Conservation (phyloP, 2,888 invertebrate species). For the Hesperia comma region DNA sequence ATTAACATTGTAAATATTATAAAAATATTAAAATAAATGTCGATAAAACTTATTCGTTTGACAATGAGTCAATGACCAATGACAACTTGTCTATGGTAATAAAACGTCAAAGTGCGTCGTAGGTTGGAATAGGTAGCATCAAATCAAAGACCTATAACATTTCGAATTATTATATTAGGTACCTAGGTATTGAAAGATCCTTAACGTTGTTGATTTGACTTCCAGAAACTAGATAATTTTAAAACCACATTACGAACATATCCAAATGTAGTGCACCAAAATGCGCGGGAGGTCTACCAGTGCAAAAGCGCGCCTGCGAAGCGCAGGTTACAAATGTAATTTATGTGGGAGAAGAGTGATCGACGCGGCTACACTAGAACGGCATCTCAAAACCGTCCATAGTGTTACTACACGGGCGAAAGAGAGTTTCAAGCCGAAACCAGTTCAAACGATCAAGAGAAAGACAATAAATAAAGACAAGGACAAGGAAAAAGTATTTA, state of each 20-base stretch:
- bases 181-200: not conserved
- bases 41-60: no score
- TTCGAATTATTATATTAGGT: not conserved
- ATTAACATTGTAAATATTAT: no score
- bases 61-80: no score
- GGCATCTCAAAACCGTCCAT: slow-evolving; percentile 55
- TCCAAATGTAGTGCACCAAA: slow-evolving; percentile 43
- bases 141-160: no score
- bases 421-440: slow-evolving; percentile 34
- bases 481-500: slow-evolving; percentile 8
- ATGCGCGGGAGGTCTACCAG: slow-evolving; percentile 62
- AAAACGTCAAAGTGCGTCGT: slow-evolving; percentile 49
- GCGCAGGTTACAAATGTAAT: slow-evolving; percentile 55
- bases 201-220: not conserved
- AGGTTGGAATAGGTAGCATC: not conserved
- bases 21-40: no score
- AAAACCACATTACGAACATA: slow-evolving; percentile 16
- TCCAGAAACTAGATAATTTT: slow-evolving; percentile 25
- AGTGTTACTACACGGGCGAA: slow-evolving; percentile 41
- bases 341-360: slow-evolving; percentile 58
- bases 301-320: slow-evolving; percentile 52
- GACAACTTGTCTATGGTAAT: not conserved
- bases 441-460: slow-evolving; percentile 24
- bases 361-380: slow-evolving; percentile 46
- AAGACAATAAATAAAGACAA: slow-evolving; percentile 40